Percentiles rank a stretch among this genome's conserved stretches.
Evolutionary conservation across 2,888 invertebrate species (phyloP).

Genomic region (Agriopis marginaria): DNA sequence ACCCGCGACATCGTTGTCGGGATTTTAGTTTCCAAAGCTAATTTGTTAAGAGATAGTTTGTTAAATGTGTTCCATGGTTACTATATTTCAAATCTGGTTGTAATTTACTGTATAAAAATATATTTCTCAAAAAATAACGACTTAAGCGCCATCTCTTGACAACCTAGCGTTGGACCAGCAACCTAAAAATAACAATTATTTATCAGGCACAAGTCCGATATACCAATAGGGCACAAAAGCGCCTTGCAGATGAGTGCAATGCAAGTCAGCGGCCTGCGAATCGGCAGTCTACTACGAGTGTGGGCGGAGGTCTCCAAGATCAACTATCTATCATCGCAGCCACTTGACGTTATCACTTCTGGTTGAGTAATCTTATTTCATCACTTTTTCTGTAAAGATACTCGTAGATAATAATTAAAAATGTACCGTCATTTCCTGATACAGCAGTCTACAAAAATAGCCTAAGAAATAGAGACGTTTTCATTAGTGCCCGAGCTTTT

Average conservation of each 20-base stretch:
- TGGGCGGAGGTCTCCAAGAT: constrained; percentile 68
- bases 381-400: neutral
- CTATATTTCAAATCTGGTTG: too few species aligned
- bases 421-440: too few species aligned
- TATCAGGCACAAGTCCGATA: constrained; percentile 15
- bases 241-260: neutral
- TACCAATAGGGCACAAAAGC: constrained; percentile 1
- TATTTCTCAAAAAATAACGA: too few species aligned
- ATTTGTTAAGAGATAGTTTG: too few species aligned
- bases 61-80: too few species aligned
- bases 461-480: too few species aligned
- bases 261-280: constrained; percentile 46
- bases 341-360: constrained; percentile 50
- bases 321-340: constrained; percentile 59
- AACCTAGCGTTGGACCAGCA: neutral
- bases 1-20: too few species aligned
- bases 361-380: constrained; percentile 45
- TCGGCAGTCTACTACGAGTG: constrained; percentile 56
- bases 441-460: too few species aligned
- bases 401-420: too few species aligned
- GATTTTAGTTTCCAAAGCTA: too few species aligned
- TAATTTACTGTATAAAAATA: too few species aligned
- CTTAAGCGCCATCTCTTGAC: too few species aligned
- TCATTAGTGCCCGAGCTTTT: neutral
- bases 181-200: neutral